Evolutionary conservation across 2,888 invertebrate species (phyloP), one percentile per base, ranked within the genome.

Genomic region (Charanyca ferruginea): DNA sequence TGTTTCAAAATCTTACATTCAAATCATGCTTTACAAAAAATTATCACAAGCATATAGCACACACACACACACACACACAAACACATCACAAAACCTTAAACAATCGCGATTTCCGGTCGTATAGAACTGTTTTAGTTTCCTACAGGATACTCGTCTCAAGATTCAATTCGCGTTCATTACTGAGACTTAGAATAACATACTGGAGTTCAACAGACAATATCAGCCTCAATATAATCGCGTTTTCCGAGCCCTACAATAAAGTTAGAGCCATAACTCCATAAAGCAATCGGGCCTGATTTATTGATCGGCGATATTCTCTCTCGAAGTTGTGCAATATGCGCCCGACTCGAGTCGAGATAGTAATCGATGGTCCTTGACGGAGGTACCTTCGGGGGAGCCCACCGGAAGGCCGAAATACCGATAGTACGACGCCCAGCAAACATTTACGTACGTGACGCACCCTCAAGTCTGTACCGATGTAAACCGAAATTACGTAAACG

Each of bases 311-410:
- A 85, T 85, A 85, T 83, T 86, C 85, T 84, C 80, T 83, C 81
- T 81, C 83, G 80, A 92, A 91, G 88, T 93, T 93, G 92, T 92
- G 93, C 93, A 94, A 93, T 93, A 93, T 91, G 89, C 89, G 90
- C 82, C 83, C 85, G 84, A 85, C 84, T 85, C 82, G 79, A 84
- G 80, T 87, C 84, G 75, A 92, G 91, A 92, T 91, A 86, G 87
- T 86, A 91, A 91, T 94, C 93, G 93, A 93, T 92, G 91, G 92
- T 87, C 90, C 93, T 94, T 90, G 91, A 91, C 87, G 88, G 81
- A 87, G 88, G 89, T 87, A 86, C 83, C 83, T 85, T 80, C 82
- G 71, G 78, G 85, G 86, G 84, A 82, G 83, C 83, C 79, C 81
- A 85, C 88, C 91, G 91, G 91, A 91, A 91, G 89, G 80, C 84